phyloP scores from a whole-genome alignment of 2,888 invertebrate species.

The Zygaena filipendulae region DNA sequence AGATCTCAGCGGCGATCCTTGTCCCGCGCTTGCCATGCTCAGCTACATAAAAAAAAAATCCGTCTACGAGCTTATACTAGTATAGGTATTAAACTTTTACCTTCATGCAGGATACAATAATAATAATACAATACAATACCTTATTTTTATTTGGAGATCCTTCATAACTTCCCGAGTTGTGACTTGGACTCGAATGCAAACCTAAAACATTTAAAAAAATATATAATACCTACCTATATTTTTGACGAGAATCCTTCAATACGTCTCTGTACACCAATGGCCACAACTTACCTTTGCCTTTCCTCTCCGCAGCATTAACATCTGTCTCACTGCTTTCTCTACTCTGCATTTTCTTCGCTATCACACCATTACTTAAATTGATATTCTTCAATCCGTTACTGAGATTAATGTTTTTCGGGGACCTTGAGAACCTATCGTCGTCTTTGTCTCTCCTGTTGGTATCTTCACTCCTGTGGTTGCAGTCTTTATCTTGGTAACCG shows the following conservation, averaged over 20 bases:
- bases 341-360: conserved; percentile 44
- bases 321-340: conserved; percentile 55
- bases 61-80: no score
- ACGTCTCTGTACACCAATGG: no score
- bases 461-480: conserved; percentile 22
- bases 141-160: conserved; percentile 58
- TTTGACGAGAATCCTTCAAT: no score
- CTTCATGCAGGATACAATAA: no score
- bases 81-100: no score
- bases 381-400: conserved; percentile 54
- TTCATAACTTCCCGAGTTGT: conserved; percentile 48
- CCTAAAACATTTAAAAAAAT: conserved; percentile 31
- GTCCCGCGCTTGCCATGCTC: conserved; percentile 69
- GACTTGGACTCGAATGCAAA: conserved; percentile 46
- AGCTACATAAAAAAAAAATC: conserved; percentile 37
- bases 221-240: no score
- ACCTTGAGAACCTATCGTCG: conserved; percentile 33
- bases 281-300: no score
- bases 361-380: conserved; percentile 51
- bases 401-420: conserved; percentile 55
- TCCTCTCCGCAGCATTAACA: no score
- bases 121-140: conserved; percentile 24
- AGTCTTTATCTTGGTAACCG: conserved; percentile 41
- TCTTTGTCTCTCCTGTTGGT: conserved; percentile 19
- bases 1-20: conserved; percentile 79